Base-by-base conservation (phyloP, 2,888 invertebrate species). In the Creontiades dilutus region DNA sequence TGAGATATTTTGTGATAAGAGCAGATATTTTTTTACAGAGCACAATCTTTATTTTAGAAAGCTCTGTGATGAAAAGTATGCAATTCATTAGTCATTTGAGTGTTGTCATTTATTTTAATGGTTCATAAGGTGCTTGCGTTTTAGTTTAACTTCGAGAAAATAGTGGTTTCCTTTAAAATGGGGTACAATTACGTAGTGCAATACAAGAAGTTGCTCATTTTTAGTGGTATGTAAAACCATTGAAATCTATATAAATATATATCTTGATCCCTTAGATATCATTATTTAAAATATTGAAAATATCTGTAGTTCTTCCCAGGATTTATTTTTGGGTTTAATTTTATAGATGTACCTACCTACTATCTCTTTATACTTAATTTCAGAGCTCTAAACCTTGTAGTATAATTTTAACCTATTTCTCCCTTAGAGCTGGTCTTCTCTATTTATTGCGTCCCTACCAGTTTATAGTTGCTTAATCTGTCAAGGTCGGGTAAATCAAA, bases 1-100 rank as follows among this genome's bases (percentile, higher is more conserved):
- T 75, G 68, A 75, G 55, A 86, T 68, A 86, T 68, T 86, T 86
- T 86, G 86, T 86, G 86, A 86, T 86, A 86, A 68, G 75, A 86
- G 48, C 46, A 4, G 19, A 75, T 86, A 68, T 86, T 75, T 86
- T 86, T 86, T 86, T 86, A 86, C 86, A 86, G 86, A 86, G 86
- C 86, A 75, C 76, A 76, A 46, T 61, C n/a, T 75, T 61, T 86
- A 86, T 86, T 86, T 86, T 86, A 76, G 23, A 76, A 86, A 46
- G 86, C 86, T 86, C 86, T 86, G 86, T 86, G 68, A 86, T 86
- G 78, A 16, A 78, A 47, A 37, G 46, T 78, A 46, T 16, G 46
- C 37, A 78, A 16, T 28, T 46, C 37, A 78, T 37, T 37, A 9
- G 37, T 11, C 13, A 19, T 47, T 78, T 37, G 13, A 46, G 14